A percentile compares a stretch with the other conserved stretches of the same genome.
Conservation (phyloP, 1,140 invertebrate genomes). For the Lysiphlebus fabarum region DNA sequence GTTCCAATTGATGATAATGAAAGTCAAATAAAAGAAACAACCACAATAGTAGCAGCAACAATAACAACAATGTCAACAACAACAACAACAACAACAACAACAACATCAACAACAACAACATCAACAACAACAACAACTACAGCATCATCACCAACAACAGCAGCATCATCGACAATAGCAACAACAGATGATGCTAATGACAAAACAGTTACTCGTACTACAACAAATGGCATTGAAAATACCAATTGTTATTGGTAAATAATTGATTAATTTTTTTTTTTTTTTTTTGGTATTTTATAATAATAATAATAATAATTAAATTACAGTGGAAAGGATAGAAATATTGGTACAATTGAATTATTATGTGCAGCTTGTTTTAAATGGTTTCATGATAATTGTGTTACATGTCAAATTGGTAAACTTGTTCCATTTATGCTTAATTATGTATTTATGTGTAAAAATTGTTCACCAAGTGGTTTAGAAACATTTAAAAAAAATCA, state of each 20-base stretch:
- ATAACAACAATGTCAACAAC: no score
- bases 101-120: slow-evolving; percentile 28
- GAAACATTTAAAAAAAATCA: slow-evolving; percentile 88
- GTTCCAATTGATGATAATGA: slow-evolving; percentile 17
- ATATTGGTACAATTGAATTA: slow-evolving; percentile 85
- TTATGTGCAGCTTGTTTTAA: slow-evolving; percentile 84
- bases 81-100: slow-evolving; percentile 17
- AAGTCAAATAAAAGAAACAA: slow-evolving; percentile 35
- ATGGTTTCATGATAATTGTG: slow-evolving; percentile 93
- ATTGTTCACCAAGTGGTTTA: slow-evolving; percentile 85
- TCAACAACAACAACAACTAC: no score
- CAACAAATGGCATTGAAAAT: slow-evolving; percentile 33
- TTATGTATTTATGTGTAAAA: slow-evolving; percentile 94
- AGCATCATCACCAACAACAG: no score
- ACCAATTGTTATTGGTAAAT: slow-evolving; percentile 52
- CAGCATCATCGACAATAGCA: slow-evolving; percentile 33
- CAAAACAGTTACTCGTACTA: slow-evolving; percentile 32
- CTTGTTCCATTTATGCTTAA: slow-evolving; percentile 93
- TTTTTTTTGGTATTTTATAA: slow-evolving; percentile 6
- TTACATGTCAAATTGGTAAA: slow-evolving; percentile 86
- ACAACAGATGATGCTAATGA: slow-evolving; percentile 37
- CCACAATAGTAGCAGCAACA: slow-evolving; percentile 2
- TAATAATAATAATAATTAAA: slow-evolving; percentile 12
- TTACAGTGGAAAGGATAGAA: slow-evolving; percentile 86
- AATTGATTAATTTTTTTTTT: slow-evolving; percentile 9